phyloP scores from a whole-genome alignment of 2,888 invertebrate genomes.

The Pseudococcus jackbeardsleyi region DNA sequence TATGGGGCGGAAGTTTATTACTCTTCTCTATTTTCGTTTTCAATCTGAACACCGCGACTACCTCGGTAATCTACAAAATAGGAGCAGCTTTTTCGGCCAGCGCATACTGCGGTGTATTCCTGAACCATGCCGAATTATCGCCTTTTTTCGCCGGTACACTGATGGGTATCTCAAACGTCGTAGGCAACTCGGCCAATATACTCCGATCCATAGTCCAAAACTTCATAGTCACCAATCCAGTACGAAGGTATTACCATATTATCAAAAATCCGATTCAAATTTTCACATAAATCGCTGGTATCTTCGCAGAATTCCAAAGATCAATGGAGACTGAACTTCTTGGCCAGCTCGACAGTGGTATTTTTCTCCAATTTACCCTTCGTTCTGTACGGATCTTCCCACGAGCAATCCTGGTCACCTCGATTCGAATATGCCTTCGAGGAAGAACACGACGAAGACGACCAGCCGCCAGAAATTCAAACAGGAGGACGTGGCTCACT shows the following conservation, averaged over 20 bases:
- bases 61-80: neutral
- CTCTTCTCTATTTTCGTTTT: neutral
- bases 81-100: slow-evolving; percentile 30
- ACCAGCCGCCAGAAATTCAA: neutral
- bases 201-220: slow-evolving; percentile 3
- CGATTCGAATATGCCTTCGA: neutral
- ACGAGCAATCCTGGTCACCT: slow-evolving; percentile 42
- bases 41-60: neutral
- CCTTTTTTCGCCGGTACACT: slow-evolving; percentile 53
- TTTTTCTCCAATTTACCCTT: slow-evolving; percentile 56
- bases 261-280: neutral
- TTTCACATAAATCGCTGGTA: neutral
- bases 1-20: slow-evolving; percentile 26
- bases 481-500: neutral
- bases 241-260: neutral
- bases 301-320: neutral
- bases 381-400: slow-evolving; percentile 9
- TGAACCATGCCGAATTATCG: slow-evolving; percentile 54
- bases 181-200: slow-evolving; percentile 33
- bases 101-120: slow-evolving; percentile 26
- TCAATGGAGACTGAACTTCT: slow-evolving; percentile 27
- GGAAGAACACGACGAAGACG: neutral
- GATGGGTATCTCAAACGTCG: slow-evolving; percentile 56
- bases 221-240: slow-evolving; percentile 27
- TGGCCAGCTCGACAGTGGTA: neutral